Conservation (phyloP, 2,888 invertebrate species). For the Shargacucullia verbasci region DNA sequence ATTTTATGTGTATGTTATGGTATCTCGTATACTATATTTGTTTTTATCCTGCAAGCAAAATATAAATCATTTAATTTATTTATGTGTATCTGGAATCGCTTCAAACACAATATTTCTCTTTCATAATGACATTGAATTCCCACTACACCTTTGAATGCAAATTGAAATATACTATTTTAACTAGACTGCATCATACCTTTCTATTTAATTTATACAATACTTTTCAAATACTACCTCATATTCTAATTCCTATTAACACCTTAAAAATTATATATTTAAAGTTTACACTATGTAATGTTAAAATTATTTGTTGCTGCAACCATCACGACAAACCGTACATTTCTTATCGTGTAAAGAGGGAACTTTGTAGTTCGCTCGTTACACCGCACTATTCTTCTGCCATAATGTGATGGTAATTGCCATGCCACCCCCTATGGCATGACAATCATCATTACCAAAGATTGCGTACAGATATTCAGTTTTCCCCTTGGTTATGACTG, state of each 20-base stretch:
- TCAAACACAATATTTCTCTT: slow-evolving; percentile 5
- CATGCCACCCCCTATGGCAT: slow-evolving; percentile 71
- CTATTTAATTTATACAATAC: slow-evolving; percentile 24
- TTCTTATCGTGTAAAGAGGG: slow-evolving; percentile 74
- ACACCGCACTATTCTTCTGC: slow-evolving; percentile 67
- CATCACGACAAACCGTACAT: slow-evolving; percentile 63
- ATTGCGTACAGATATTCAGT: slow-evolving; percentile 86
- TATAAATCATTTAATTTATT: too few relatives aligned
- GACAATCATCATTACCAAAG: slow-evolving; percentile 75
- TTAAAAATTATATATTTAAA: slow-evolving; percentile 29
- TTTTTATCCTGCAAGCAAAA: too few relatives aligned
- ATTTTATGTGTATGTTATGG: too few relatives aligned
- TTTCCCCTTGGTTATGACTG: slow-evolving; percentile 81
- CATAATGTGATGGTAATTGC: slow-evolving; percentile 61
- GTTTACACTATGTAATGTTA: slow-evolving; percentile 29
- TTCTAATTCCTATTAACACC: slow-evolving; percentile 14
- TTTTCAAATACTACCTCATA: slow-evolving; percentile 8
- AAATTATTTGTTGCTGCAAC: slow-evolving; percentile 75
- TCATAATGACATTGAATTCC: background rate
- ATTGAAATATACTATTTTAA: slow-evolving; percentile 10
- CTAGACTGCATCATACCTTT: slow-evolving; percentile 30
- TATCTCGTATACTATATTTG: background rate
- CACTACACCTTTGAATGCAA: slow-evolving; percentile 8
- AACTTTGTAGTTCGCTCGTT: slow-evolving; percentile 81
- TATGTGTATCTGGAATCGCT: slow-evolving; percentile 8